These are phyloP conservation scores for Myrmecobius fasciatus DNA, from an alignment of 2,113 vertebrate species.

Conservation along the genomic window DNA sequence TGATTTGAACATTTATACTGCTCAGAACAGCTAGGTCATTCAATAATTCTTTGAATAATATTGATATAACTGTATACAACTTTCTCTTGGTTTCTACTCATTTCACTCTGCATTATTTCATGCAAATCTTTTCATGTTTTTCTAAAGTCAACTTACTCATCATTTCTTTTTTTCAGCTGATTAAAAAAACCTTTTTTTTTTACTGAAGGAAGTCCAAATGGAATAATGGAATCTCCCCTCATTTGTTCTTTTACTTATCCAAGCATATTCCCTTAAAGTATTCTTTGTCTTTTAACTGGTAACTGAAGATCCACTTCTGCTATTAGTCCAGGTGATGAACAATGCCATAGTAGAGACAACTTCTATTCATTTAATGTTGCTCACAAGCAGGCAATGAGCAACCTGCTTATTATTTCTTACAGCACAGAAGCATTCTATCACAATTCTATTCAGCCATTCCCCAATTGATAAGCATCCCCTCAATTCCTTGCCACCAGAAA, in stretches of 20 bases:
- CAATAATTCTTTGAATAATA: neutral
- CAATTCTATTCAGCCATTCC: neutral
- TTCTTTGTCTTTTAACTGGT: constrained; percentile 55
- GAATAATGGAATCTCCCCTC: constrained; percentile 54
- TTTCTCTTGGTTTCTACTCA: neutral
- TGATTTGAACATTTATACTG: neutral
- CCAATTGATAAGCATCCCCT: neutral
- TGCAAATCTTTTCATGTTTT: neutral
- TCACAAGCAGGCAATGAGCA: neutral
- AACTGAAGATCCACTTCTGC: constrained; percentile 38
- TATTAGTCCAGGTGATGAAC: constrained; percentile 61
- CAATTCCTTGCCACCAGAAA: neutral
- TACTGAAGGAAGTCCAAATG: constrained; percentile 53
- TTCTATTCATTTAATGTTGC: constrained; percentile 11
- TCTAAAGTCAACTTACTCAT: neutral
- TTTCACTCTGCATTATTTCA: neutral
- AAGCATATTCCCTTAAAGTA: constrained; percentile 56
- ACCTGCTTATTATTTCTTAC: neutral
- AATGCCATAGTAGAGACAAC: constrained; percentile 51
- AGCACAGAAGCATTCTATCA: neutral
- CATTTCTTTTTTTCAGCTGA: constrained; percentile 56
- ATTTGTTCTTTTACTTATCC: constrained; percentile 71
- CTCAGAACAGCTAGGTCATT: neutral
- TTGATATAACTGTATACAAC: neutral
- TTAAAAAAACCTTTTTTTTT: constrained; percentile 77